Conservation (phyloP, 2,797 vertebrate genomes). For the Megaceryle alcyon region DNA sequence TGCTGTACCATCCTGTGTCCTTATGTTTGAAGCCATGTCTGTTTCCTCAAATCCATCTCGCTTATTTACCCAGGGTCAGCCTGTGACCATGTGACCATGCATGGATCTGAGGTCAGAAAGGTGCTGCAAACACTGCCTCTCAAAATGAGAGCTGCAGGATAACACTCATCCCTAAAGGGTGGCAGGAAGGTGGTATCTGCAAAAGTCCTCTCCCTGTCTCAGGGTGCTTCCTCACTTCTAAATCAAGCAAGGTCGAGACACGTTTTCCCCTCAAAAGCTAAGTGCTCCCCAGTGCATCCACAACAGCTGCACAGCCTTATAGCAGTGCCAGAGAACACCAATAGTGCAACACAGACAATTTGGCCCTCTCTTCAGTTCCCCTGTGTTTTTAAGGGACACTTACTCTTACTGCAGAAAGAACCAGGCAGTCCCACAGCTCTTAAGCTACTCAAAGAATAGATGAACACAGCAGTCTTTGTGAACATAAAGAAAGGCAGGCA, state of each 20-base stretch:
- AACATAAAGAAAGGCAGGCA: not conserved
- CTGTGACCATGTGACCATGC: not conserved
- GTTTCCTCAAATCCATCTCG: not conserved
- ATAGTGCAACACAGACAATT: not conserved
- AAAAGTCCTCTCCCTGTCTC: not conserved
- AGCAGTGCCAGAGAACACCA: not conserved
- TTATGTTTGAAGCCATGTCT: slow-evolving; percentile 1
- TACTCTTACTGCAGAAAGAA: not conserved
- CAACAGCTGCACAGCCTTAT: not conserved
- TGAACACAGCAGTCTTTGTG: not conserved
- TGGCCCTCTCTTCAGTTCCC: not conserved
- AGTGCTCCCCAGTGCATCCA: not conserved
- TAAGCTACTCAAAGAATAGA: not conserved
- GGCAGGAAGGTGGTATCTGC: not conserved
- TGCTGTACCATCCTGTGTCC: slow-evolving; percentile 20
- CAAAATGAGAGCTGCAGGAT: not conserved
- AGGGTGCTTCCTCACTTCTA: not conserved
- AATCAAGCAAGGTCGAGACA: not conserved
- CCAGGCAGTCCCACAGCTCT: not conserved
- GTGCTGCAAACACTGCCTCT: not conserved
- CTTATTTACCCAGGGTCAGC: not conserved
- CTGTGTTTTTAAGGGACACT: not conserved
- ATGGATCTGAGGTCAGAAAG: not conserved
- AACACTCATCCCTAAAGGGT: not conserved
- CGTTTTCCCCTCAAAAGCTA: not conserved